Evolutionary conservation across 2,888 invertebrate genomes (phyloP), one percentile per base, ranked within the genome.

Genomic region (Dorcus hopei): DNA sequence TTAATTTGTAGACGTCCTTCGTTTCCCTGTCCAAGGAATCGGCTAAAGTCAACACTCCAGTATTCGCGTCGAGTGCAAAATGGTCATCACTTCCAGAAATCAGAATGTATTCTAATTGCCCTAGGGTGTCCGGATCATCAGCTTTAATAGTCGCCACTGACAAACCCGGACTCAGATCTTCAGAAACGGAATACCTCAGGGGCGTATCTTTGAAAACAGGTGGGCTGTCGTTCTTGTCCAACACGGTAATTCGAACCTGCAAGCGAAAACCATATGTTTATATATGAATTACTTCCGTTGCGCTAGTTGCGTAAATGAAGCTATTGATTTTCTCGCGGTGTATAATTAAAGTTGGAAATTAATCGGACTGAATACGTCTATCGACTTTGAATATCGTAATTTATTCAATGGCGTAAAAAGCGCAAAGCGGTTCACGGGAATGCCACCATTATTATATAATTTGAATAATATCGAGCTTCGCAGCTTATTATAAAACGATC

Each of bases 171-270:
- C 91, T 88, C 59, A 93, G 82, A 75, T 95, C 94, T 76, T 95
- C 95, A 2, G 93, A 93, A 1, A 94, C 89, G 56, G 85, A 82
- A 76, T 88, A 91, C 51, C 85, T 84, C 68, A 88, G 80, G 11
- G 89, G 89, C 39, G 88, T 85, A 63, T 88, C 86, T 68, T 86
- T 86, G 82, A 94, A 93, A 54, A 88, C 86, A 3, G 97, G 97
- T n/a, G 95, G 94, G 72, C 93, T 94, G 82, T 97, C 97, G 78
- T 97, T 97, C 79, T 90, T 91, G 80, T 97, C 97, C 76, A 91
- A 78, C 53, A 96, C 89, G 57, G 86, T 87, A 67, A 96, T 87
- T 77, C 86, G 87, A 68, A 95, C 90, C 95, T 95, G 87, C 23
- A 85, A 86, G 69, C 66, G 74, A 71, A 70, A 77, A 71, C 62